These are phyloP conservation scores for Campoletis raptor DNA, from an alignment of 2,888 invertebrate genomes.

Conservation along the genomic window DNA sequence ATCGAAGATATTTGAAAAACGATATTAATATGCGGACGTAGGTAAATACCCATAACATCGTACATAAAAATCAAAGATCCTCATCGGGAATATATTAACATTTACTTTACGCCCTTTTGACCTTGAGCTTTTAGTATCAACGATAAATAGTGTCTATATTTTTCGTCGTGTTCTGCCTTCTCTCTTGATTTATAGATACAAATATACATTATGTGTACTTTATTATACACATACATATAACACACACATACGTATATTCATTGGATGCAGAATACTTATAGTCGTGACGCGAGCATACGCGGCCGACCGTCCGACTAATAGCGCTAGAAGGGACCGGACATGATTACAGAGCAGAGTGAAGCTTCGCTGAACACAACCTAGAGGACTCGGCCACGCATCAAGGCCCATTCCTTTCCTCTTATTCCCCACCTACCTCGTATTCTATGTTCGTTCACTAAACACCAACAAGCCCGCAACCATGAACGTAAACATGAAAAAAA, in stretches of 20 bases:
- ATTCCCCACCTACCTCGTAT: constrained; percentile 28
- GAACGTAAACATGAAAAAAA: constrained; percentile 34
- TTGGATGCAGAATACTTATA: constrained; percentile 6
- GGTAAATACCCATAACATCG: not conserved
- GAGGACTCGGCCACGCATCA: constrained; percentile 84
- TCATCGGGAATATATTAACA: not conserved
- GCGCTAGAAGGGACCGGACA: constrained; percentile 81
- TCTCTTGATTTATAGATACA: constrained; percentile 1
- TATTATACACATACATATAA: not conserved
- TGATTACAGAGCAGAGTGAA: constrained; percentile 82
- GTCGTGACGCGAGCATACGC: constrained; percentile 42
- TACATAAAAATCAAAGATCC: not conserved
- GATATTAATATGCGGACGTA: no score
- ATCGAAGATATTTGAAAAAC: not conserved
- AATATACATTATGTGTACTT: not conserved
- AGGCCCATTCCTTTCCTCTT: constrained; percentile 72
- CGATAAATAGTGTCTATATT: not conserved
- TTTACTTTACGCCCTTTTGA: constrained; percentile 12
- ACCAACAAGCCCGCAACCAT: constrained; percentile 21
- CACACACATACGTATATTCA: not conserved
- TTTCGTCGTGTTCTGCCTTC: not conserved
- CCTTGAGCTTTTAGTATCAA: not conserved
- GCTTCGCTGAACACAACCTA: constrained; percentile 82
- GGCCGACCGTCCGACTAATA: constrained; percentile 56
- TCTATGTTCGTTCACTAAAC: constrained; percentile 16